Percentiles rank a stretch among this genome's conserved stretches.
These are phyloP conservation scores for Tetraodon nigroviridis DNA, from an alignment of 2,113 vertebrate species.

Conservation along the genomic window DNA sequence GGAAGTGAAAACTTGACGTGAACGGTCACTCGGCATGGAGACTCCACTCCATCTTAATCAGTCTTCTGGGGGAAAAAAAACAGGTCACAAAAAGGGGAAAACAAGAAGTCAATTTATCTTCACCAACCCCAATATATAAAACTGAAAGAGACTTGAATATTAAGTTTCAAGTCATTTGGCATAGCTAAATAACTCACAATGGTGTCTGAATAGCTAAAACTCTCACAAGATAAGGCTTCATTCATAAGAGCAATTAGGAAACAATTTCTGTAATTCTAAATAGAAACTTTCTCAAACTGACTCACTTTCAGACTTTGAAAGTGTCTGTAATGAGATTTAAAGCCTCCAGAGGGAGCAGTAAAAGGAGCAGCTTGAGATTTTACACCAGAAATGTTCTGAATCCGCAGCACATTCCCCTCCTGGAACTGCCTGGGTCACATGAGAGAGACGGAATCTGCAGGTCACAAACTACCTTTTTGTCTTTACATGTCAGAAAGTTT, in stretches of 20 bases:
- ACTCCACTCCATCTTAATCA: conserved; percentile 41
- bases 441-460: not conserved
- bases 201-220: not conserved
- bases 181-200: not conserved
- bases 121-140: no score
- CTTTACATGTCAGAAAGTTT: no score
- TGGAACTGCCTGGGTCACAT: not conserved
- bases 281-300: not conserved
- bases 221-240: not conserved
- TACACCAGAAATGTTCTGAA: not conserved
- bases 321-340: not conserved
- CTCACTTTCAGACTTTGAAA: not conserved
- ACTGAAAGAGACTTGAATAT: no score
- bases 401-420: not conserved
- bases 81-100: no score
- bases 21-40: conserved; percentile 20
- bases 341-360: not conserved
- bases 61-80: not conserved
- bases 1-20: conserved; percentile 30
- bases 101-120: no score
- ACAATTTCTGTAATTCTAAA: not conserved
- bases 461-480: no score
- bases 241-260: not conserved
- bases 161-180: no score
- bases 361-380: not conserved